Percentiles rank a stretch among this genome's conserved stretches.
Evolutionary conservation across 2,888 invertebrate species (phyloP).

Genomic region (Andricus quercusramuli): DNA sequence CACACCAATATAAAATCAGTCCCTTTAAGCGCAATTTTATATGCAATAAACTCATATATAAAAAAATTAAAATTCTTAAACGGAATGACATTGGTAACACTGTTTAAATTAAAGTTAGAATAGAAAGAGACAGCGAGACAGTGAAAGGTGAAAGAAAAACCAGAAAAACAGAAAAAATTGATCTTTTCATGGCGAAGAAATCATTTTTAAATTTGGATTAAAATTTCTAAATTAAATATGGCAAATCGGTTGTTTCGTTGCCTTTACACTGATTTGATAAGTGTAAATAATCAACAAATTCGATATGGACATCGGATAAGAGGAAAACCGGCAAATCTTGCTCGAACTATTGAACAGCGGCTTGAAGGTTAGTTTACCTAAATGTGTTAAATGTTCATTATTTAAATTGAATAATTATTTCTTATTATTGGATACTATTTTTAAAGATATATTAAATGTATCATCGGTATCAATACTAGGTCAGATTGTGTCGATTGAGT

Average conservation of each 20-base stretch:
- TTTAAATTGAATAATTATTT: background rate
- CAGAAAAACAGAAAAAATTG: background rate
- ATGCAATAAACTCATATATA: no score
- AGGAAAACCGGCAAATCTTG: slow-evolving; percentile 86
- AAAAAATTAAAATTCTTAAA: no score
- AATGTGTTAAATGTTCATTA: slow-evolving; percentile 17
- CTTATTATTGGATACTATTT: background rate
- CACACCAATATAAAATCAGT: no score
- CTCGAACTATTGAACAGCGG: slow-evolving; percentile 85
- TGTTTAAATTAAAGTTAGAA: background rate
- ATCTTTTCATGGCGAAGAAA: background rate
- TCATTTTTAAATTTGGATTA: background rate
- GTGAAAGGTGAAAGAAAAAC: no score
- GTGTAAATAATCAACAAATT: slow-evolving; percentile 32
- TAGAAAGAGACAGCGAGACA: background rate
- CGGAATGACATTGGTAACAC: background rate
- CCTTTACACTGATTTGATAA: slow-evolving; percentile 9
- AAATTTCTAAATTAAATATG: slow-evolving; percentile 21
- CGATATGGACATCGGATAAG: slow-evolving; percentile 30
- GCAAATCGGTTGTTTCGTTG: slow-evolving; percentile 26
- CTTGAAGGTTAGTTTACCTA: slow-evolving; percentile 82
- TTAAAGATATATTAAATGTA: background rate
- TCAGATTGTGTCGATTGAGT: no score
- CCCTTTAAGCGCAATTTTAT: no score
- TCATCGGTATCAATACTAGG: background rate